phyloP scores from a whole-genome alignment of 2,113 vertebrate species.

The Indicator indicator region DNA sequence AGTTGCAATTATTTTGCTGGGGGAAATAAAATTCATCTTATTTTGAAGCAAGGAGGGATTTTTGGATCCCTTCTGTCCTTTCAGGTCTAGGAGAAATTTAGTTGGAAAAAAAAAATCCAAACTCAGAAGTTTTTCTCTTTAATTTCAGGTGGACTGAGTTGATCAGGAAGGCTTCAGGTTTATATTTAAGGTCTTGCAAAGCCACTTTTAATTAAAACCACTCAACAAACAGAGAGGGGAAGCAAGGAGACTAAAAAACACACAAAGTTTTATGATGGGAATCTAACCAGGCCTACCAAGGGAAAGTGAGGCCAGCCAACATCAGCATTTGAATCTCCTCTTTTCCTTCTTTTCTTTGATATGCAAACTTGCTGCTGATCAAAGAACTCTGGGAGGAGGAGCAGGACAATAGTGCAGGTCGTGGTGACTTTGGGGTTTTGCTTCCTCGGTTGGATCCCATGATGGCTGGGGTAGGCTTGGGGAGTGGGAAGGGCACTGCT shows the following conservation, averaged over 20 bases:
- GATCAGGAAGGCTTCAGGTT: neutral
- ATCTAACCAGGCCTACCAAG: neutral
- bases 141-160: neutral
- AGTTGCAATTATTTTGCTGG: neutral
- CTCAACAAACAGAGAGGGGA: neutral
- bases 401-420: neutral
- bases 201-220: neutral
- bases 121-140: neutral
- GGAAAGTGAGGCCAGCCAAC: neutral
- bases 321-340: neutral
- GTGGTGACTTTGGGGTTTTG: neutral
- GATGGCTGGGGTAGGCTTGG: neutral
- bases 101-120: neutral
- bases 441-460: neutral
- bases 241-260: neutral
- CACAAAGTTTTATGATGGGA: neutral
- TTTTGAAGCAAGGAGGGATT: neutral
- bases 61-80: neutral
- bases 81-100: neutral
- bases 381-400: neutral
- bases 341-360: conserved; percentile 23
- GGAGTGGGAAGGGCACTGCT: neutral
- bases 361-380: conserved; percentile 1
- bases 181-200: neutral
- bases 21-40: neutral